These are phyloP conservation scores for Chloroceryle aenea DNA, from an alignment of 2,113 vertebrate species.

Conservation along the genomic window DNA sequence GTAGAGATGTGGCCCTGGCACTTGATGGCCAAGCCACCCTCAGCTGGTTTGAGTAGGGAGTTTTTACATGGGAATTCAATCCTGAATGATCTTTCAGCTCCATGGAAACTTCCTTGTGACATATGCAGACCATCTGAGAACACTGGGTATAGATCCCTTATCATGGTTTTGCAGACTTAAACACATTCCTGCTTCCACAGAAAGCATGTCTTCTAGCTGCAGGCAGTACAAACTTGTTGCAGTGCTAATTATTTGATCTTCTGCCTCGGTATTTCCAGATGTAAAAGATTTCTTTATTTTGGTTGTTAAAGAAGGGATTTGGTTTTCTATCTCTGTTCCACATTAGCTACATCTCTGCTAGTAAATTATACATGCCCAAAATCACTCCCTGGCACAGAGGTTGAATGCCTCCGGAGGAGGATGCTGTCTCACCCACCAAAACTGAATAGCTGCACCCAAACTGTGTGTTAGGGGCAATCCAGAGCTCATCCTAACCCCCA, in stretches of 20 bases:
- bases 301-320: background rate
- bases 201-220: slow-evolving; percentile 31
- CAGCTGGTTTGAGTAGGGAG: background rate
- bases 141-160: background rate
- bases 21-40: background rate
- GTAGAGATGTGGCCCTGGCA: background rate
- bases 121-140: background rate
- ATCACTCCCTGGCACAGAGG: background rate
- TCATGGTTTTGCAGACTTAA: background rate
- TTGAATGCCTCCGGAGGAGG: background rate
- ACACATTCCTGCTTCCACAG: background rate
- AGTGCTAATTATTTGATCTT: slow-evolving; percentile 51
- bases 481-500: background rate
- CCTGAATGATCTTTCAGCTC: background rate
- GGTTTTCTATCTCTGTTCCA: background rate
- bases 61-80: background rate
- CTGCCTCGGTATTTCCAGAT: slow-evolving; percentile 23
- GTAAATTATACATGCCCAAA: background rate
- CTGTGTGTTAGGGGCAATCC: rapidly evolving
- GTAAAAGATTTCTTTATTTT: slow-evolving; percentile 49
- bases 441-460: background rate
- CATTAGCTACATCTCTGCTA: background rate
- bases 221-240: slow-evolving; percentile 35
- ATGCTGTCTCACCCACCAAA: background rate
- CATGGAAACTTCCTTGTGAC: background rate